Conservation (phyloP, 2,888 invertebrate genomes). For the Cremastinae sp. region DNA sequence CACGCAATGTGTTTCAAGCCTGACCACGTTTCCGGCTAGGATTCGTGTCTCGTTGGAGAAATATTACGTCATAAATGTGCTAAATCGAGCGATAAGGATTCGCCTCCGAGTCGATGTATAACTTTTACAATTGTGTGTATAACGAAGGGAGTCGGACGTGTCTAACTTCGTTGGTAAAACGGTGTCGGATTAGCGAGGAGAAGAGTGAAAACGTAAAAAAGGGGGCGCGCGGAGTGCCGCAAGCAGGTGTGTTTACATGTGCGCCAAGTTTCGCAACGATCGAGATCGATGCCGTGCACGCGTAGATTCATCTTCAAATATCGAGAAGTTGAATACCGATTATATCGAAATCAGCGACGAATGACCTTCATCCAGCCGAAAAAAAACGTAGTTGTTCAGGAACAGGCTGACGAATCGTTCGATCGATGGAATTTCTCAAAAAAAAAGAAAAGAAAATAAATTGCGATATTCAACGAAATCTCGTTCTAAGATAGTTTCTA, state of each 20-base stretch:
- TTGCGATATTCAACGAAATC: too few relatives aligned
- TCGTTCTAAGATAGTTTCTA: too few relatives aligned
- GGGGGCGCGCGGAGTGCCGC: slow-evolving; percentile 73
- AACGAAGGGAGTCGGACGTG: slow-evolving; percentile 60
- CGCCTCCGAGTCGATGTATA: slow-evolving; percentile 57
- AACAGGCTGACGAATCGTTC: too few relatives aligned
- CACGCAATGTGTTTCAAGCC: slow-evolving; percentile 19
- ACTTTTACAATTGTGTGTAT: slow-evolving; percentile 51
- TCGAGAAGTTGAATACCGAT: too few relatives aligned
- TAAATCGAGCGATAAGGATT: slow-evolving; percentile 64
- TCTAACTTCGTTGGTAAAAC: too few relatives aligned
- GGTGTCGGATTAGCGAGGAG: slow-evolving; percentile 57
- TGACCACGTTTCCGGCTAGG: slow-evolving; percentile 10
- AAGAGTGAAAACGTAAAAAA: slow-evolving; percentile 56
- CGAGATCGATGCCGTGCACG: slow-evolving; percentile 57
- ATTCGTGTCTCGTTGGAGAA: slow-evolving; percentile 29
- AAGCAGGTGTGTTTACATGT: slow-evolving; percentile 53
- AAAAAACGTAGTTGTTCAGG: too few relatives aligned
- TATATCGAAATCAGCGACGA: too few relatives aligned
- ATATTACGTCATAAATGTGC: slow-evolving; percentile 17
- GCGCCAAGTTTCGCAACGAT: slow-evolving; percentile 7
- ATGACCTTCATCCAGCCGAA: too few relatives aligned
- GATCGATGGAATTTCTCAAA: too few relatives aligned
- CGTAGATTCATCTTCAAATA: slow-evolving; percentile 33
- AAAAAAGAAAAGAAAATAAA: too few relatives aligned